These are phyloP conservation scores for Ardeotis arabs DNA, from an alignment of 2,113 vertebrate species.

Conservation along the genomic window DNA sequence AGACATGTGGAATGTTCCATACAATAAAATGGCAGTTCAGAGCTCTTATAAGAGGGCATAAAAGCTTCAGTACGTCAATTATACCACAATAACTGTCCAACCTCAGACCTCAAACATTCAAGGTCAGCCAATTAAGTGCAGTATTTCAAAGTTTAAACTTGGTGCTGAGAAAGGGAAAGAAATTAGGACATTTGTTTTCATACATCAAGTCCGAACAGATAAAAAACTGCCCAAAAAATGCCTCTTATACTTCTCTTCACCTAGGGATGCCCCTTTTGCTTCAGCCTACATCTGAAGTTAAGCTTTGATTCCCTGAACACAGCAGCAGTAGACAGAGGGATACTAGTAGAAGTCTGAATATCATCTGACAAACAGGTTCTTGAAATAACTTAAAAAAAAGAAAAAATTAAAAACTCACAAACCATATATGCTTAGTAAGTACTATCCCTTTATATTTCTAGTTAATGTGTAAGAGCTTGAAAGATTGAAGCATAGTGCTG, in stretches of 20 bases:
- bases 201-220: background rate
- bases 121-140: conserved; percentile 59
- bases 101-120: conserved; percentile 58
- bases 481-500: background rate
- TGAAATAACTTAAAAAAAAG: background rate
- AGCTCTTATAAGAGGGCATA: conserved; percentile 37
- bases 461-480: background rate
- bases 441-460: background rate
- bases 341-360: background rate
- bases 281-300: conserved; percentile 25
- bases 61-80: conserved; percentile 57
- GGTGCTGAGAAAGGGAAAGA: conserved; percentile 43
- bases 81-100: conserved; percentile 57
- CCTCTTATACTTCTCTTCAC: conserved; percentile 32
- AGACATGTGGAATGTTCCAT: conserved; percentile 26
- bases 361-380: conserved; percentile 10
- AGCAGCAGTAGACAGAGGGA: background rate
- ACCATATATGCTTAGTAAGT: background rate
- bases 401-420: background rate
- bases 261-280: conserved; percentile 37
- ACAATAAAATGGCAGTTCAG: conserved; percentile 48
- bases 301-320: conserved; percentile 45
- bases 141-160: conserved; percentile 61
- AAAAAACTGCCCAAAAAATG: conserved; percentile 45
- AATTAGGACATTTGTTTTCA: conserved; percentile 67